These are phyloP conservation scores for Sebastes schlegelii DNA, from an alignment of 2,113 vertebrate genomes.

Conservation along the genomic window DNA sequence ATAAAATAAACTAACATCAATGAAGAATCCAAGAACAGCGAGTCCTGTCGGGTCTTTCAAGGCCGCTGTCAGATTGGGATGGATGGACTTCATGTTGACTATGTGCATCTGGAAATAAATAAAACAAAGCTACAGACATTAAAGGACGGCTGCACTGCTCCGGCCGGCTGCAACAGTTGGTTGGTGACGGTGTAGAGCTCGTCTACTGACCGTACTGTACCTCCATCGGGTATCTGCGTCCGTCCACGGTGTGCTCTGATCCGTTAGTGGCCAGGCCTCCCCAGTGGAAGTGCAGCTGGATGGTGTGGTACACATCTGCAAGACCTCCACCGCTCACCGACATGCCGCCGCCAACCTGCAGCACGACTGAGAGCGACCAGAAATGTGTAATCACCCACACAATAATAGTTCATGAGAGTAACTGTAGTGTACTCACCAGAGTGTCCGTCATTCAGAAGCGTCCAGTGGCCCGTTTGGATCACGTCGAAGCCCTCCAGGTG, in stretches of 20 bases:
- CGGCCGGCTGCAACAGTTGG: not conserved
- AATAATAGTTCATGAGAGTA: fast-evolving
- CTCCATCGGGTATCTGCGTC: slow-evolving; percentile 88
- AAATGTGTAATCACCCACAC: not conserved
- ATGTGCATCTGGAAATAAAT: slow-evolving; percentile 85
- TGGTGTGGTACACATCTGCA: slow-evolving; percentile 76
- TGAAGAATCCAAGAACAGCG: slow-evolving; percentile 87
- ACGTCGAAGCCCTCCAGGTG: slow-evolving; percentile 85
- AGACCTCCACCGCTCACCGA: slow-evolving; percentile 84
- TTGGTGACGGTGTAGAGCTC: slow-evolving; percentile 27
- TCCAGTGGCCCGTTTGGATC: slow-evolving; percentile 83
- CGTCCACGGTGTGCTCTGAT: slow-evolving; percentile 88
- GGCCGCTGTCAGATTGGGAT: slow-evolving; percentile 81
- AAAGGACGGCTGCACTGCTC: slow-evolving; percentile 16
- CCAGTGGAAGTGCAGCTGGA: slow-evolving; percentile 93
- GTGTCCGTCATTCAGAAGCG: slow-evolving; percentile 86
- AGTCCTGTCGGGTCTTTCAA: slow-evolving; percentile 84
- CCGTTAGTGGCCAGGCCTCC: slow-evolving; percentile 80
- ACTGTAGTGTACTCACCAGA: slow-evolving; percentile 71
- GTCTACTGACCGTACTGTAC: slow-evolving; percentile 82
- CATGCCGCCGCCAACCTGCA: slow-evolving; percentile 80
- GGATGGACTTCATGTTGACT: slow-evolving; percentile 86
- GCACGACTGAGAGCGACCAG: slow-evolving; percentile 67
- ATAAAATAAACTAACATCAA: slow-evolving; percentile 79
- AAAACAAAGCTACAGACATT: slow-evolving; percentile 1